Base-by-base conservation (phyloP, 2,113 vertebrate genomes). In the Onychostruthus taczanowskii region DNA sequence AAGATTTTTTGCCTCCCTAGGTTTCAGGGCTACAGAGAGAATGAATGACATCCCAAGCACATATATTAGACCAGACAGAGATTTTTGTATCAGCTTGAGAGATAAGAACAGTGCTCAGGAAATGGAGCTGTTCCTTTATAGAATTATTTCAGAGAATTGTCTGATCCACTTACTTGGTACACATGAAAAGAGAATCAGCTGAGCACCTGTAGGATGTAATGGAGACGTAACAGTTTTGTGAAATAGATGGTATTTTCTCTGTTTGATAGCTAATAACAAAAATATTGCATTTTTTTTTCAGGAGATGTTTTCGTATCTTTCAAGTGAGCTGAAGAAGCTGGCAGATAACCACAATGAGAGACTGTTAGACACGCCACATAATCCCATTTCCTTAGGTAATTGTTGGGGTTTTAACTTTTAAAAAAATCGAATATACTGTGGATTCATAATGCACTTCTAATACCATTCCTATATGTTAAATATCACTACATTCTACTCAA, bases 311-410 rank as follows among this genome's bases (percentile, higher is more conserved):
- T 97, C 84, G 2, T 98, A 99, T 95, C 98, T 99, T 98, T 98
- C 98, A 64, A 97, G 97, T 91, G 98, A 99, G 96, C 95, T 99
- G 93, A 98, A 98, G 96, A 98, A 96, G 86, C 96, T 99, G 94
- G 98, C 99, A 66, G 98, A 98, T 85, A 95, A 66, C 70, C 98
- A 99, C 56, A 98, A 96, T 74, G 99, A 99, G 96, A 98, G 99
- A 94, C 95, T 99, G 69, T 98, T 99, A 89, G 95, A 98, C 67
- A 99, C 99, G 78, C 98, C 99, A 68, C 99, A 99, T 92, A 99
- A 99, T 95, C 99, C 99, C 81, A 99, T 99, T 96, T 99, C 99
- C 58, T 97, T 99, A 97, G 99, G 99, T 99, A 98, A 97, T 76
- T 77, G 33, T 21, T 80, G 72, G 1, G 5, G 10, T 35, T 93